These are phyloP conservation scores for Xiphorhynchus erythropygius DNA, from an alignment of 2,797 vertebrate species.

Conservation along the genomic window DNA sequence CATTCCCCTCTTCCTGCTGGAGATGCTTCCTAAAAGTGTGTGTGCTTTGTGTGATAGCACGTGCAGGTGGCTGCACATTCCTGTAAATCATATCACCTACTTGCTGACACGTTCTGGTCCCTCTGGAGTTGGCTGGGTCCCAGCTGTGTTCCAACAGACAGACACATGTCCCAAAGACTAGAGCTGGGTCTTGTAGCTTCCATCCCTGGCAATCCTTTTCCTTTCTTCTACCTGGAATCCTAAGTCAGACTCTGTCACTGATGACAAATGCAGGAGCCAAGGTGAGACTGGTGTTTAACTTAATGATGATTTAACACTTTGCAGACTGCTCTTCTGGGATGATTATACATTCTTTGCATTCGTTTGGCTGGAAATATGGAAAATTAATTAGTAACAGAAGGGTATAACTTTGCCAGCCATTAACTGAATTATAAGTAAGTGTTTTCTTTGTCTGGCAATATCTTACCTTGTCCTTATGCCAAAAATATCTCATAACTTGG, in stretches of 20 bases:
- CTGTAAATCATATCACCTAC: not conserved
- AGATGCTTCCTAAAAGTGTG: rapidly evolving
- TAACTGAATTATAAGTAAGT: conserved; percentile 33
- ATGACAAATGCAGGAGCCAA: not conserved
- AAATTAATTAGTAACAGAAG: conserved; percentile 56
- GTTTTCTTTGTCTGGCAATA: conserved; percentile 52
- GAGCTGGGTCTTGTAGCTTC: not conserved
- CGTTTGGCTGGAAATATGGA: conserved; percentile 36
- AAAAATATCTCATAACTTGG: conserved; percentile 51
- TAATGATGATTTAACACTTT: conserved; percentile 32
- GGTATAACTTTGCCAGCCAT: conserved; percentile 26
- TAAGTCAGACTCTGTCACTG: rapidly evolving
- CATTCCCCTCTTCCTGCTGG: not conserved
- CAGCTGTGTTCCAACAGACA: not conserved
- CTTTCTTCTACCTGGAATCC: not conserved
- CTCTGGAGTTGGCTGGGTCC: not conserved
- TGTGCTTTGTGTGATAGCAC: not conserved
- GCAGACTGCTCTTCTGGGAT: not conserved
- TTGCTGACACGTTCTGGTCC: not conserved
- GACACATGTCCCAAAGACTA: not conserved
- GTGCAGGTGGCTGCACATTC: rapidly evolving
- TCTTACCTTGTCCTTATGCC: conserved; percentile 30
- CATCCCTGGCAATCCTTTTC: not conserved
- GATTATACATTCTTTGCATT: not conserved
- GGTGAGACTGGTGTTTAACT: not conserved